Percentiles rank a stretch among this genome's conserved stretches.
Conservation (phyloP, 1,140 invertebrate species). For the Nasonia vitripennis region DNA sequence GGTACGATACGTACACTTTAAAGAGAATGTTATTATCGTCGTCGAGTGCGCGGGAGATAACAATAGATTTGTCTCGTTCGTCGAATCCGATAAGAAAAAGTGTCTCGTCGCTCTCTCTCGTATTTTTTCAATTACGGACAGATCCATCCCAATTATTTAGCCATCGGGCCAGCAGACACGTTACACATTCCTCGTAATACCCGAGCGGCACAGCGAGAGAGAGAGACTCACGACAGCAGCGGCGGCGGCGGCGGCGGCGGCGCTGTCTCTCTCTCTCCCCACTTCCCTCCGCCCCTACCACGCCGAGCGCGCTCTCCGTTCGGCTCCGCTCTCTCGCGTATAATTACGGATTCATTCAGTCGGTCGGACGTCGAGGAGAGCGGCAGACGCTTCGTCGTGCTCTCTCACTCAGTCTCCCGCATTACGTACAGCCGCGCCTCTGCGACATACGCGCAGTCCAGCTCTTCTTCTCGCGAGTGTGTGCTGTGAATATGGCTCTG, state of each 20-base stretch:
- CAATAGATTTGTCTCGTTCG: too few relatives aligned
- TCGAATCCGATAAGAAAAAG: not conserved
- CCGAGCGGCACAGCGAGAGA: too few relatives aligned
- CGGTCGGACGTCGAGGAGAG: conserved; percentile 44
- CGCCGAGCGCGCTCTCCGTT: not conserved
- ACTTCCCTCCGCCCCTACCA: not conserved
- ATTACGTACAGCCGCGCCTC: not conserved
- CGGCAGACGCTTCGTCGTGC: not conserved
- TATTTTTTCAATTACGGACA: not conserved
- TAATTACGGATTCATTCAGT: conserved; percentile 61
- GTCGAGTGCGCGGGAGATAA: too few relatives aligned
- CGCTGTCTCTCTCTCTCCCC: not conserved
- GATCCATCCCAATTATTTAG: not conserved
- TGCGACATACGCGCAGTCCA: not conserved
- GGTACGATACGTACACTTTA: too few relatives aligned
- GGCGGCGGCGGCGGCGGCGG: not conserved
- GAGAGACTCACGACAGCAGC: not conserved
- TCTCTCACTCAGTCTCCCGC: not conserved
- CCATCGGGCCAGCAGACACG: not conserved
- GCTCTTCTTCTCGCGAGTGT: not conserved
- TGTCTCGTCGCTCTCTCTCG: not conserved
- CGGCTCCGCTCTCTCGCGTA: conserved; percentile 31
- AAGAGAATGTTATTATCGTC: too few relatives aligned
- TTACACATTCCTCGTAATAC: not conserved
- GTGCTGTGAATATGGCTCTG: not conserved